phyloP scores from a whole-genome alignment of 2,888 invertebrate genomes.

The Mesopsocus fuscifrons region DNA sequence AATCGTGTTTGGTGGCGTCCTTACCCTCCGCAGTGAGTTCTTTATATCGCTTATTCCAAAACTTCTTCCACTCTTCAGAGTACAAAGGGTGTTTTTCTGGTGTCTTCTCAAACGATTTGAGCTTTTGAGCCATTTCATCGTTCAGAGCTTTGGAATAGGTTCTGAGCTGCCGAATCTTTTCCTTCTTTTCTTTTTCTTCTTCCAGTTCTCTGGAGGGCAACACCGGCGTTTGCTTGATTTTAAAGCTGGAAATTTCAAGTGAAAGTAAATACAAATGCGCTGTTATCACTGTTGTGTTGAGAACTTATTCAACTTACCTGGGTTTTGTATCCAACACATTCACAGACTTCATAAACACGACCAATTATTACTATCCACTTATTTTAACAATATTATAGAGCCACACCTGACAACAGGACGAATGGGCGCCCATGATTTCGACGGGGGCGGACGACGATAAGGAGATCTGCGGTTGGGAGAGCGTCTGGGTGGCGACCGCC shows the following conservation, averaged over 20 bases:
- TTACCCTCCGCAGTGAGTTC: slow-evolving; percentile 44
- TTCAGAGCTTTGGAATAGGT: slow-evolving; percentile 21
- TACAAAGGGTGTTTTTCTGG: slow-evolving; percentile 79
- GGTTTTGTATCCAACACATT: too few species aligned
- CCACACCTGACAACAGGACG: too few species aligned
- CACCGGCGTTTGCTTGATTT: neutral
- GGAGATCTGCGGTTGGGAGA: neutral
- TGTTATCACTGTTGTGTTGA: too few species aligned
- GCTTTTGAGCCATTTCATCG: slow-evolving; percentile 19
- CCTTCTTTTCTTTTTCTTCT: slow-evolving; percentile 26
- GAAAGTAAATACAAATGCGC: too few species aligned
- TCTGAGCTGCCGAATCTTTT: slow-evolving; percentile 34
- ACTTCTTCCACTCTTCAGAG: slow-evolving; percentile 77
- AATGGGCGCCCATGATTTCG: neutral
- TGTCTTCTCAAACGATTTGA: slow-evolving; percentile 59
- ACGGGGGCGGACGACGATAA: neutral
- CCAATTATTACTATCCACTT: too few species aligned
- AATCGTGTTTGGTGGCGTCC: slow-evolving; percentile 63
- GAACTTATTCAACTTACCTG: too few species aligned
- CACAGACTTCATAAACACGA: too few species aligned
- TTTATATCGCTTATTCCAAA: slow-evolving; percentile 69
- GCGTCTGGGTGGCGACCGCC: neutral
- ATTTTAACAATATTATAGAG: too few species aligned
- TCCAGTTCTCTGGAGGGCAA: neutral
- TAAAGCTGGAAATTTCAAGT: neutral